A percentile compares a stretch with the other conserved stretches of the same genome.
Conservation (phyloP, 1,140 invertebrate species). For the Sycophaga agraensis region DNA sequence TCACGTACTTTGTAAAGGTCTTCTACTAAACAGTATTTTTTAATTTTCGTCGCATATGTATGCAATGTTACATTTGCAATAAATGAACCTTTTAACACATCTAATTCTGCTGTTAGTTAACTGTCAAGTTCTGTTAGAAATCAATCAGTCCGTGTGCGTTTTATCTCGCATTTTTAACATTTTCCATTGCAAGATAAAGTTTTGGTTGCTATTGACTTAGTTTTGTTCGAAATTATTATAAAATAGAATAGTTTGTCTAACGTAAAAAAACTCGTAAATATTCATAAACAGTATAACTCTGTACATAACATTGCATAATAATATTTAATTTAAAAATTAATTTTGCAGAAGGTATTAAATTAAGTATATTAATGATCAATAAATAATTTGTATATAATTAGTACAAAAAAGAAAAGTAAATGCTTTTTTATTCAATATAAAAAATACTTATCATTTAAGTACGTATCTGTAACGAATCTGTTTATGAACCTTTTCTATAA, state of each 20-base stretch:
- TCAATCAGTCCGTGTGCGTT: constrained; percentile 27
- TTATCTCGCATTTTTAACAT: constrained; percentile 16
- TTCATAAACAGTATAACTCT: constrained; percentile 14
- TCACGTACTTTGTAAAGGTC: constrained; percentile 16
- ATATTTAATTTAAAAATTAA: constrained; percentile 12
- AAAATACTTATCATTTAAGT: constrained; percentile 19
- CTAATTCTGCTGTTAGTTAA: neutral
- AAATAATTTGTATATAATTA: constrained; percentile 1
- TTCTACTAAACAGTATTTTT: constrained; percentile 15
- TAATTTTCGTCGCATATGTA: constrained; percentile 14
- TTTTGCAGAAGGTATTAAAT: neutral
- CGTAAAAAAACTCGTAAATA: constrained; percentile 27
- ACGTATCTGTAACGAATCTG: neutral
- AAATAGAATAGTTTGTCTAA: constrained; percentile 25
- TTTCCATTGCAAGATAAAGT: constrained; percentile 25
- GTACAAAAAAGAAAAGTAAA: constrained; percentile 6
- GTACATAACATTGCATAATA: constrained; percentile 17
- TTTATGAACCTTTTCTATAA: neutral
- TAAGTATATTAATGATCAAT: neutral
- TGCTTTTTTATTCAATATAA: constrained; percentile 4
- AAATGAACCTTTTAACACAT: neutral
- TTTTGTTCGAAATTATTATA: constrained; percentile 16
- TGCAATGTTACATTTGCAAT: neutral
- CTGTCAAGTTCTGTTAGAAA: constrained; percentile 13
- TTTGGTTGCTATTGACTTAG: constrained; percentile 32